Percentiles rank a stretch among this genome's conserved stretches.
These are phyloP conservation scores for Poliocrania exsul DNA, from an alignment of 2,797 vertebrate species.

Conservation along the genomic window DNA sequence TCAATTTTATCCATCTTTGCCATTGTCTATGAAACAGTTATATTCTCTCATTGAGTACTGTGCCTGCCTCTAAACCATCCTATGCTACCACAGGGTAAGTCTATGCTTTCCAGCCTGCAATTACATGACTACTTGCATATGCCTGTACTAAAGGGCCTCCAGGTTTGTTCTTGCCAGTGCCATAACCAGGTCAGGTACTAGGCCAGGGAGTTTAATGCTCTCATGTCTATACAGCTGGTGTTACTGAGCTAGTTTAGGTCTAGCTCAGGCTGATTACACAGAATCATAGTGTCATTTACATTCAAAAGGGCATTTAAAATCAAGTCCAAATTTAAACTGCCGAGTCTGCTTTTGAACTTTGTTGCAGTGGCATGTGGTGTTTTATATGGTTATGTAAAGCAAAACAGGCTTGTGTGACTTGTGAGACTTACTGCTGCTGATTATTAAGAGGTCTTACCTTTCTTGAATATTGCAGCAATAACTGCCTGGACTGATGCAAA, in stretches of 20 bases:
- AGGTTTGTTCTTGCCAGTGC: background rate
- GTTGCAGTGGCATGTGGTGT: background rate
- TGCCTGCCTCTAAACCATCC: background rate
- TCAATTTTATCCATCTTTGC: background rate
- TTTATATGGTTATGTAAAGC: background rate
- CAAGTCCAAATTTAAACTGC: background rate
- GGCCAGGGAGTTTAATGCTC: background rate
- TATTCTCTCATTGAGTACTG: rapidly evolving
- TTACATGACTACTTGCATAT: background rate
- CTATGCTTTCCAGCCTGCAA: background rate
- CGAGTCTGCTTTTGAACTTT: background rate
- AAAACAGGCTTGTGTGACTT: background rate
- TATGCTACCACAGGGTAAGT: rapidly evolving
- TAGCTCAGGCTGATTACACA: background rate
- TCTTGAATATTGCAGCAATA: background rate
- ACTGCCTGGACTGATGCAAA: background rate
- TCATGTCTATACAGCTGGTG: background rate
- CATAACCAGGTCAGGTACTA: background rate
- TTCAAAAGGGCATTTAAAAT: background rate
- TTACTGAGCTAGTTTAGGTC: background rate
- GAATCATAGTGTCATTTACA: background rate
- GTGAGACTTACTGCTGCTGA: background rate
- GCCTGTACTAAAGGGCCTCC: background rate
- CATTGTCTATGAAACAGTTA: background rate
- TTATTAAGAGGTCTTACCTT: background rate